Percentiles rank a stretch among this genome's conserved stretches.
phyloP scores from a whole-genome alignment of 2,888 invertebrate species.

The Alitta virens region DNA sequence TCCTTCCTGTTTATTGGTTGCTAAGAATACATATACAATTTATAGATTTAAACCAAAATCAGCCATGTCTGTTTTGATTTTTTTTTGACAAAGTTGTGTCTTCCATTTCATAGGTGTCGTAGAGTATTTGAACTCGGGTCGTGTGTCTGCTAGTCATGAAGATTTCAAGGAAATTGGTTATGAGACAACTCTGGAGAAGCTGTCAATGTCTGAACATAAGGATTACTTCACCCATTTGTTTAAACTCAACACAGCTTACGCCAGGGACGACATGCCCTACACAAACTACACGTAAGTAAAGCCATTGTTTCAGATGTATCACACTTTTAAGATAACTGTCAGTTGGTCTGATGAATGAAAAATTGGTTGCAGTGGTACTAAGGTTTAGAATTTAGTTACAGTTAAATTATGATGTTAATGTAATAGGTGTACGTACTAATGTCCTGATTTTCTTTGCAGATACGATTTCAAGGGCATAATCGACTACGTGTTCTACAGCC shows the following conservation, averaged over 20 bases:
- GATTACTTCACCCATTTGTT: constrained; percentile 85
- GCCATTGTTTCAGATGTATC: too few relatives aligned
- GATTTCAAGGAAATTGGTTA: constrained; percentile 97
- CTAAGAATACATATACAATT: too few relatives aligned
- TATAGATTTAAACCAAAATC: neutral
- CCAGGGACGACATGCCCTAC: constrained; percentile 90
- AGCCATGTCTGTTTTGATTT: too few relatives aligned
- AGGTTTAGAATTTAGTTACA: too few relatives aligned
- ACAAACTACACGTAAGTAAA: constrained; percentile 92
- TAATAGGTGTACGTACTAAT: too few relatives aligned
- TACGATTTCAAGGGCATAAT: constrained; percentile 99
- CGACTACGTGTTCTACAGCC: constrained; percentile 98
- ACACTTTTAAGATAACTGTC: too few relatives aligned
- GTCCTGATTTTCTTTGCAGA: constrained; percentile 62
- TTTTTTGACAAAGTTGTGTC: too few relatives aligned
- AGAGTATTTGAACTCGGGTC: constrained; percentile 88
- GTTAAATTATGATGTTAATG: too few relatives aligned
- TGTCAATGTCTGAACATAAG: constrained; percentile 62
- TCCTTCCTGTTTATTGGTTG: neutral
- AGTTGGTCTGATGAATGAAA: too few relatives aligned
- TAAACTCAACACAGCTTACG: constrained; percentile 91
- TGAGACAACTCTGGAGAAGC: constrained; percentile 84
- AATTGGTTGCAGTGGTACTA: too few relatives aligned
- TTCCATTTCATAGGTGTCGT: constrained; percentile 72
- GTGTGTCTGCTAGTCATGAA: constrained; percentile 85